Conservation (phyloP, 2,113 vertebrate genomes). For the Procavia capensis region DNA sequence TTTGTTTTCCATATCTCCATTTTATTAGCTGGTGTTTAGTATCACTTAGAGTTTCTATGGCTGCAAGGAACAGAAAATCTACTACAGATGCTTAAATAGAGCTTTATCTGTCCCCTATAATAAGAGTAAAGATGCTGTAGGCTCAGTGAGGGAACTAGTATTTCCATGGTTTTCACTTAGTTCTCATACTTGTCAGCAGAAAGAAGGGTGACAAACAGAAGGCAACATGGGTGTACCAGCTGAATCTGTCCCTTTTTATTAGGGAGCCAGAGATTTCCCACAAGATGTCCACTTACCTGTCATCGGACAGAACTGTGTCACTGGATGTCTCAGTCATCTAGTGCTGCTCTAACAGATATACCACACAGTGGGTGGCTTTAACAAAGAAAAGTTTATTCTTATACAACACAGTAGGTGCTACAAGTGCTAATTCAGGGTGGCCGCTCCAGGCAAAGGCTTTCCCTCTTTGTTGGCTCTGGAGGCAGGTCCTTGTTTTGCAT, state of each 20-base stretch:
- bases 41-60: not conserved
- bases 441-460: too few relatives aligned
- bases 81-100: conserved; percentile 24
- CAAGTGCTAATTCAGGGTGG: too few relatives aligned
- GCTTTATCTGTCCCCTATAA: conserved; percentile 10
- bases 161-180: not conserved
- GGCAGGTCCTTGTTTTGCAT: too few relatives aligned
- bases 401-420: too few relatives aligned
- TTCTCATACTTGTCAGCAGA: not conserved
- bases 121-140: not conserved
- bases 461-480: too few relatives aligned
- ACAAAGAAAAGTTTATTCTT: too few relatives aligned
- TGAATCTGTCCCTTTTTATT: not conserved
- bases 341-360: too few relatives aligned
- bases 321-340: too few relatives aligned
- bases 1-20: not conserved
- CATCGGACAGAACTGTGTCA: not conserved
- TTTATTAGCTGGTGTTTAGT: conserved; percentile 18
- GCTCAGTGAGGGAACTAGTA: not conserved
- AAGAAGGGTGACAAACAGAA: not conserved
- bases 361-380: too few relatives aligned
- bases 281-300: not conserved
- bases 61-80: not conserved
- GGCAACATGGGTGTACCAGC: not conserved
- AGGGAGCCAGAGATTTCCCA: not conserved